Percentiles rank a stretch among this genome's conserved stretches.
Conservation (phyloP, 2,888 invertebrate genomes). For the Xylota sylvarum region DNA sequence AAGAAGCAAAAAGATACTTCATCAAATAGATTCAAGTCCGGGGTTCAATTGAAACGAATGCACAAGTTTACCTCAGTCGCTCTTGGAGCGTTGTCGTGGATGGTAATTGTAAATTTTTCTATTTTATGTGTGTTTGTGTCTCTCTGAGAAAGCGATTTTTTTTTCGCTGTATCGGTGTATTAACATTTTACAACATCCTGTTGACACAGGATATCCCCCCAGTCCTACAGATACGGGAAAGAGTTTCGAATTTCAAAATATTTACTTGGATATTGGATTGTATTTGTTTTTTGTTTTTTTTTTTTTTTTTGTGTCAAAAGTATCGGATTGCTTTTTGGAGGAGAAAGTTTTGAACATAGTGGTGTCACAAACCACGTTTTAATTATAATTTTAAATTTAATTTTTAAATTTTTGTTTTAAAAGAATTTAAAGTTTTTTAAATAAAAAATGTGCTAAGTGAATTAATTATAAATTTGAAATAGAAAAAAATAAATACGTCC, state of each 20-base stretch:
- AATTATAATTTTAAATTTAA: constrained; percentile 8
- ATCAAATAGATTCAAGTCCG: constrained; percentile 73
- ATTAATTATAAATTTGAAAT: constrained; percentile 14
- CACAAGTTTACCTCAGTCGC: constrained; percentile 81
- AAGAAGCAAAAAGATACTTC: constrained; percentile 68
- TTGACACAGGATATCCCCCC: constrained; percentile 53
- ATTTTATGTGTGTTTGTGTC: constrained; percentile 27
- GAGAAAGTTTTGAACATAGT: constrained; percentile 65
- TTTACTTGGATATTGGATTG: constrained; percentile 32
- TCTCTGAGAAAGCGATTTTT: constrained; percentile 26
- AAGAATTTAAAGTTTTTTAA: neutral
- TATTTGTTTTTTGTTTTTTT: neutral
- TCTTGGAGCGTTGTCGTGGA: constrained; percentile 84
- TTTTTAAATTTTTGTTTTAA: constrained; percentile 6
- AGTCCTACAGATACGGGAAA: neutral
- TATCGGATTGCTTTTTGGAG: constrained; percentile 41
- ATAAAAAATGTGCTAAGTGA: constrained; percentile 17
- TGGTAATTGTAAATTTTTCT: constrained; percentile 79
- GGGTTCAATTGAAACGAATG: constrained; percentile 74
- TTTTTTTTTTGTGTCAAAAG: constrained; percentile 18
- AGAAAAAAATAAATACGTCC: neutral
- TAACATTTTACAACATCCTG: constrained; percentile 51
- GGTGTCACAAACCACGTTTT: constrained; percentile 41
- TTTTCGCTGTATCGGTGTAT: constrained; percentile 24
- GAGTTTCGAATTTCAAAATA: constrained; percentile 50